Conservation (phyloP, 2,797 vertebrate genomes). For the Molossus molossus region DNA sequence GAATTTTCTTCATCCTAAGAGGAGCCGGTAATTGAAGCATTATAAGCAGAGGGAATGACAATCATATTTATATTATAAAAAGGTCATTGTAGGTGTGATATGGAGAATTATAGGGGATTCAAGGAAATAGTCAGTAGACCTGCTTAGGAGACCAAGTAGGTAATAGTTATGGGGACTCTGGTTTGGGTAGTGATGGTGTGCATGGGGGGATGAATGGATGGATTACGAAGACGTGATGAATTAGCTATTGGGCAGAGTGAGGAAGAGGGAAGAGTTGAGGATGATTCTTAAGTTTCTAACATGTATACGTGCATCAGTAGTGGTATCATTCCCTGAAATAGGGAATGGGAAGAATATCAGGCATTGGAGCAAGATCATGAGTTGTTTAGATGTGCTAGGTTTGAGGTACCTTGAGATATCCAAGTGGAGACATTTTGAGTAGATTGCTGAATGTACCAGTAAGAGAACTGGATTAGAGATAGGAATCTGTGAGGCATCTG, state of each 20-base stretch:
- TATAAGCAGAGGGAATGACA: background rate
- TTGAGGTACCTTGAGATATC: background rate
- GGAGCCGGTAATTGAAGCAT: background rate
- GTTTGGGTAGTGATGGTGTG: background rate
- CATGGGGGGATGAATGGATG: background rate
- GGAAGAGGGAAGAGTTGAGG: background rate
- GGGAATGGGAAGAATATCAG: background rate
- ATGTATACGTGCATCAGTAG: fast-evolving
- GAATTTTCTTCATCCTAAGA: background rate
- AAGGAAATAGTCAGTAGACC: background rate
- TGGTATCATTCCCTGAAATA: background rate
- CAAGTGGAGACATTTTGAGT: background rate
- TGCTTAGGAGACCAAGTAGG: background rate
- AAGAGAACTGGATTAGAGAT: slow-evolving; percentile 36
- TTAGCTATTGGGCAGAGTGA: background rate
- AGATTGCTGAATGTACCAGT: background rate
- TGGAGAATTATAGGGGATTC: background rate
- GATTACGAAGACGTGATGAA: background rate
- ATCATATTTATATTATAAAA: background rate
- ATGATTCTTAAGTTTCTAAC: background rate
- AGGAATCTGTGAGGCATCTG: slow-evolving; percentile 42
- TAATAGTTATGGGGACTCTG: background rate
- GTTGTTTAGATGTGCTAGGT: background rate
- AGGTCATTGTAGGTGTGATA: background rate
- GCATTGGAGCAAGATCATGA: background rate